Evolutionary conservation across 2,888 invertebrate genomes (phyloP).

Genomic region (Hypena proboscidalis): DNA sequence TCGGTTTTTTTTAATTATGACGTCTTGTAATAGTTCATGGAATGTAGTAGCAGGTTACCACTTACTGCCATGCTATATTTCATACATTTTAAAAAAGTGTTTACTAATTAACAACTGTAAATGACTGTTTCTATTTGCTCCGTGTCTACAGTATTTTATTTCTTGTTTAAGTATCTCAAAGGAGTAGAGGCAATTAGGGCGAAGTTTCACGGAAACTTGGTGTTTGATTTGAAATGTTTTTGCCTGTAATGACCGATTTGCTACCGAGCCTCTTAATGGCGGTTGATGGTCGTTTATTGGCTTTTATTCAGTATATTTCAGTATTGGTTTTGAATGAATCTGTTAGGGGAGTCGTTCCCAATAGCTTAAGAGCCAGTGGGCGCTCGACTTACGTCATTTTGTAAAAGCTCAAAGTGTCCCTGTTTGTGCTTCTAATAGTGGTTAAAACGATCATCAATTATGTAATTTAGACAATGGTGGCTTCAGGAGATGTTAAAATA

Average conservation of each 20-base stretch:
- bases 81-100: too few species aligned
- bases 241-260: constrained; percentile 73
- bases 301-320: constrained; percentile 49
- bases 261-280: constrained; percentile 57
- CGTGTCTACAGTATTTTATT: constrained; percentile 48
- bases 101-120: constrained; percentile 2
- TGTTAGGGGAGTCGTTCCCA: constrained; percentile 45
- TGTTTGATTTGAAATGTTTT: constrained; percentile 77
- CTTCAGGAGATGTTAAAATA: too few species aligned
- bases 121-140: constrained; percentile 17
- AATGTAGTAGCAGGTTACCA: too few species aligned
- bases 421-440: too few species aligned
- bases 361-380: too few species aligned
- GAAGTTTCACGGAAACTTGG: constrained; percentile 63
- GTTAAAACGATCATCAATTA: too few species aligned
- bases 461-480: too few species aligned
- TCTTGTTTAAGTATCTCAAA: constrained; percentile 54
- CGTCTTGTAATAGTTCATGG: too few species aligned
- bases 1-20: too few species aligned
- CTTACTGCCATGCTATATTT: too few species aligned
- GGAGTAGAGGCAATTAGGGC: constrained; percentile 44
- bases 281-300: constrained; percentile 65
- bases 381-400: too few species aligned
- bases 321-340: constrained; percentile 55
- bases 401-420: too few species aligned